phyloP scores from a whole-genome alignment of 1,140 invertebrate species.

The Sinella curviseta region DNA sequence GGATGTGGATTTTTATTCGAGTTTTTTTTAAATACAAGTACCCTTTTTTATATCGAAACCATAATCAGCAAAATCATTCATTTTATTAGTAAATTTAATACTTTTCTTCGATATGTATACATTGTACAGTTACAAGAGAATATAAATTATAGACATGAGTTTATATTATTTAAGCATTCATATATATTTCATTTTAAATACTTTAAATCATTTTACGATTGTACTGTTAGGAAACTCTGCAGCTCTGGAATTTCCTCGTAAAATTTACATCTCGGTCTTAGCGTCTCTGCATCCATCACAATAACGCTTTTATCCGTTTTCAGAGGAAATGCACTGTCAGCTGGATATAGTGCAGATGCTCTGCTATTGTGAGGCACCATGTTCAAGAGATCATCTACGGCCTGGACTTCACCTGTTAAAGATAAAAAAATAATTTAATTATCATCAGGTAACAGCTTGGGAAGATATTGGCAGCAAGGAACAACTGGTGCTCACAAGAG shows the following conservation, averaged over 20 bases:
- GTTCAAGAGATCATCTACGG: neutral
- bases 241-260: neutral
- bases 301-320: neutral
- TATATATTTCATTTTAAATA: too few species aligned
- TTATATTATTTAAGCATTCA: too few species aligned
- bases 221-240: slow-evolving; percentile 6
- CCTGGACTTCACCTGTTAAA: neutral
- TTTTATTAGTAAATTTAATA: too few species aligned
- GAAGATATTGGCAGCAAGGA: neutral
- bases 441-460: neutral
- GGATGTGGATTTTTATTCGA: too few species aligned
- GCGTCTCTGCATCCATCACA: neutral
- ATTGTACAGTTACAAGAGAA: too few species aligned
- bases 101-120: too few species aligned
- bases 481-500: neutral
- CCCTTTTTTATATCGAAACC: too few species aligned
- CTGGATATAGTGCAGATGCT: neutral
- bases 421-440: neutral
- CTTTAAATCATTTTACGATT: slow-evolving; percentile 13
- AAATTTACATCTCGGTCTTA: slow-evolving; percentile 1
- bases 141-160: too few species aligned
- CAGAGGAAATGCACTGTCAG: neutral
- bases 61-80: too few species aligned
- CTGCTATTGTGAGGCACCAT: neutral
- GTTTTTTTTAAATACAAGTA: too few species aligned